Base-by-base conservation (phyloP, 2,113 vertebrate genomes). In the Myodes glareolus region DNA sequence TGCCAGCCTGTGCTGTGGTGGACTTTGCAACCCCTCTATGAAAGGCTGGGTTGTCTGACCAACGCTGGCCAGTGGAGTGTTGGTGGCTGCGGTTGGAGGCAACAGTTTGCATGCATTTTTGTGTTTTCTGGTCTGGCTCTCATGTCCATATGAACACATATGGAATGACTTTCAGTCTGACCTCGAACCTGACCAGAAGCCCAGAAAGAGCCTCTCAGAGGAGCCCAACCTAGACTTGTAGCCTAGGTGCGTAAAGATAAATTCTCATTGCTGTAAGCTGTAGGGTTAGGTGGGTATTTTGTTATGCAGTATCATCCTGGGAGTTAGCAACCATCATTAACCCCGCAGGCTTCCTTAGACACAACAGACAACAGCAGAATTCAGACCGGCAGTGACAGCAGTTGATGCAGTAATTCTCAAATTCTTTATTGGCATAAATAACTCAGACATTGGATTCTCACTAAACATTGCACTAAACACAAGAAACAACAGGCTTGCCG, bases 341-440 rank as follows among this genome's bases (percentile, higher is more conserved):
- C 47, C 17, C 11, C 52, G 19, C 27, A 19, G 45, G 73, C n/a
- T 85, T 93, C 76, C 92, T 88, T 80, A 7, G 3, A 8, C 13
- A 36, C 50, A 45, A 39, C 55, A 95, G 85, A 94, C 87, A 50
- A 92, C 68, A 50, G 90, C 9, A 94, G 95, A 97, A 95, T 67
- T 77, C 95, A 96, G 86, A 73, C 61, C 45, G 13, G 14, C 45
- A 86, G 82, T 93, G 86, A 90, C 45, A 2, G 95, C 95, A 97
- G 94, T 95, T 0, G 92, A 91, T 96, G 96, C 95, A 96, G 89
- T 95, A 87, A 84, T 97, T 98, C 91, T 98, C 96, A 94, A 97
- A 96, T 96, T 98, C 98, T 99, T 99, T 99, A 99, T 99, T 99
- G 98, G 99, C 98, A 99, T 99, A 98, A 98, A 98, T 99, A 98